Evolutionary conservation across 2,797 vertebrate genomes (phyloP).

Genomic region (Hyperoplus immaculatus): DNA sequence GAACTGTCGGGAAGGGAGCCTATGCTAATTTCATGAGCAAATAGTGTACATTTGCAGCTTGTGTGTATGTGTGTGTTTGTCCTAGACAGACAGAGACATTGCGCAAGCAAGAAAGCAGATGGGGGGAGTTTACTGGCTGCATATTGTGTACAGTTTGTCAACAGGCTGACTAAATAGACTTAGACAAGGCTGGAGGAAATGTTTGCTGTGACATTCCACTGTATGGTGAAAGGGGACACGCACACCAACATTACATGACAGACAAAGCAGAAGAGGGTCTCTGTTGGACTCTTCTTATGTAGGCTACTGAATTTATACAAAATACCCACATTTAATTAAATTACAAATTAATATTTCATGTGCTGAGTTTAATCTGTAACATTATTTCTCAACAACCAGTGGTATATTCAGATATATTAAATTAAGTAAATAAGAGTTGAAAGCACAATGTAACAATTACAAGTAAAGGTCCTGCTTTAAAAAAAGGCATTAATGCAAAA

Average conservation of each 20-base stretch:
- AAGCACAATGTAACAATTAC: not conserved
- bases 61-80: conserved; percentile 43
- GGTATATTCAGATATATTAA: not conserved
- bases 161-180: conserved; percentile 82
- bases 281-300: conserved; percentile 28
- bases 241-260: conserved; percentile 66
- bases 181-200: conserved; percentile 77
- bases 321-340: conserved; percentile 22
- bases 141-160: conserved; percentile 82
- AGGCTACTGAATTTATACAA: conserved; percentile 23
- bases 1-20: conserved; percentile 39
- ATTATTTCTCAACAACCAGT: conserved; percentile 5
- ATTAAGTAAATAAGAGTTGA: not conserved
- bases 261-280: conserved; percentile 32
- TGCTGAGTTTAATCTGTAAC: conserved; percentile 8
- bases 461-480: not conserved
- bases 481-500: not conserved
- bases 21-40: conserved; percentile 48
- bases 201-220: conserved; percentile 83
- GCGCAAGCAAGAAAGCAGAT: conserved; percentile 74
- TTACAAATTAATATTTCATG: conserved; percentile 8
- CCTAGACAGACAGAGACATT: conserved; percentile 54
- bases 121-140: conserved; percentile 77
- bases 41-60: conserved; percentile 67
- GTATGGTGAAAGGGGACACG: conserved; percentile 67